These are phyloP conservation scores for Diceros bicornis DNA, from an alignment of 2,797 vertebrate species.

Conservation along the genomic window DNA sequence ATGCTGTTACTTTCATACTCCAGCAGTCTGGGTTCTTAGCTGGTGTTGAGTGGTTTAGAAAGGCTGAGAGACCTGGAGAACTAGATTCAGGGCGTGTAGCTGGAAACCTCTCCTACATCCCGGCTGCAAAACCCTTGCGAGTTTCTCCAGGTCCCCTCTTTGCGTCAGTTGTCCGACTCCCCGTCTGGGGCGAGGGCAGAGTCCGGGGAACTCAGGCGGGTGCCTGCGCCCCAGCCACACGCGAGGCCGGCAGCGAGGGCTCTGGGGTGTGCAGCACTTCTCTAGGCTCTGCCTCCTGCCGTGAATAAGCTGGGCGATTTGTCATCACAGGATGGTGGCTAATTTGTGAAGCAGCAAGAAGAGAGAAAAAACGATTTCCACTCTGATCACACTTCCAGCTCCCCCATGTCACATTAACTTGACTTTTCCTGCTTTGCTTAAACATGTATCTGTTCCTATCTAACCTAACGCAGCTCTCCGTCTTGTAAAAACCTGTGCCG, in stretches of 20 bases:
- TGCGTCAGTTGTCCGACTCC: not conserved
- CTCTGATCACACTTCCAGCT: not conserved
- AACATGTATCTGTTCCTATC: not conserved
- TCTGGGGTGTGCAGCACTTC: no score
- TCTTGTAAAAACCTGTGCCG: not conserved
- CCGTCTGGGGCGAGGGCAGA: not conserved
- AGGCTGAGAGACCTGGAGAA: not conserved
- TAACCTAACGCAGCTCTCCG: not conserved
- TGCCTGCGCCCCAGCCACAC: not conserved
- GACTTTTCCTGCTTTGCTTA: not conserved
- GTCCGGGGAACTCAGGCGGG: no score
- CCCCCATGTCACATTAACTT: not conserved
- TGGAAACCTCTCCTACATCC: not conserved
- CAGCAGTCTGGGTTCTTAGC: no score
- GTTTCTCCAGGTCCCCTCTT: not conserved
- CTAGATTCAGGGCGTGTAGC: not conserved
- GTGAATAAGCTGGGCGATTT: not conserved
- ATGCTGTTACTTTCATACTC: not conserved
- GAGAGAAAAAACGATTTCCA: not conserved
- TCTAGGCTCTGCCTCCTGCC: not conserved
- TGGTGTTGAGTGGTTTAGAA: not conserved
- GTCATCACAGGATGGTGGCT: not conserved
- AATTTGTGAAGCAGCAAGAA: not conserved
- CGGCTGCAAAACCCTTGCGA: not conserved
- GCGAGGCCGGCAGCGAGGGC: not conserved